phyloP scores from a whole-genome alignment of 2,113 vertebrate genomes.

The Shinisaurus crocodilurus region DNA sequence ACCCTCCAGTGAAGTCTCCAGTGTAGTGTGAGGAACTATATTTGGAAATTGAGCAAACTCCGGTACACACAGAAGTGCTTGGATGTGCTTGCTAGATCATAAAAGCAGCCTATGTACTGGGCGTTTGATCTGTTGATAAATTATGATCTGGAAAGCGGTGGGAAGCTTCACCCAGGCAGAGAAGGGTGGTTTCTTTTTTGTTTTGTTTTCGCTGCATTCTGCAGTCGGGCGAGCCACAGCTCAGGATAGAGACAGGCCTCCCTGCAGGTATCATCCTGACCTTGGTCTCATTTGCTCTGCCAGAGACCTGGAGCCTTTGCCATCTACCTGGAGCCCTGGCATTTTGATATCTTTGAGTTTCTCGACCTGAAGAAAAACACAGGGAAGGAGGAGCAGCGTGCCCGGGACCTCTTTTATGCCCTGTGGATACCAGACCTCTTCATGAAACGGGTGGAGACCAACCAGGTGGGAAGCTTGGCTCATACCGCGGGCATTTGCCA shows the following conservation, averaged over 20 bases:
- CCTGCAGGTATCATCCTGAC: not conserved
- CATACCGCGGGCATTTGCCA: accelerated
- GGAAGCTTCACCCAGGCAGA: accelerated
- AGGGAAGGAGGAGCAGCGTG: constrained; percentile 95
- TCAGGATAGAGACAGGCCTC: not conserved
- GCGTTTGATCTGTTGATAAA: not conserved
- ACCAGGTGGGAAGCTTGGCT: constrained; percentile 81
- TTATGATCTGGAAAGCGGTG: not conserved
- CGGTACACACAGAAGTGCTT: not conserved
- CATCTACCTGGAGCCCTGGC: constrained; percentile 97
- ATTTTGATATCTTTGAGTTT: constrained; percentile 94
- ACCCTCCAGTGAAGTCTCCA: not conserved
- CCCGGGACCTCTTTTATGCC: constrained; percentile 94
- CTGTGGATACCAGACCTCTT: constrained; percentile 99
- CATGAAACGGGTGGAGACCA: constrained; percentile 95
- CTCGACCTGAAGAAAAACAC: constrained; percentile 98
- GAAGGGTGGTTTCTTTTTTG: not conserved
- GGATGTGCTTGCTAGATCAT: not conserved
- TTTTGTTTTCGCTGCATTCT: not conserved
- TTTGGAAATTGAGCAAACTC: not conserved
- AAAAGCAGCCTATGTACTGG: not conserved
- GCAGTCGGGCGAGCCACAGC: not conserved
- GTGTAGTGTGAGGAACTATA: not conserved
- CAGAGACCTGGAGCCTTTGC: constrained; percentile 97
- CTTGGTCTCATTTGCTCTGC: not conserved